Evolutionary conservation across 2,888 invertebrate species (phyloP), one percentile per base, ranked within the genome.

Genomic region (Drosophila multiciliata): DNA sequence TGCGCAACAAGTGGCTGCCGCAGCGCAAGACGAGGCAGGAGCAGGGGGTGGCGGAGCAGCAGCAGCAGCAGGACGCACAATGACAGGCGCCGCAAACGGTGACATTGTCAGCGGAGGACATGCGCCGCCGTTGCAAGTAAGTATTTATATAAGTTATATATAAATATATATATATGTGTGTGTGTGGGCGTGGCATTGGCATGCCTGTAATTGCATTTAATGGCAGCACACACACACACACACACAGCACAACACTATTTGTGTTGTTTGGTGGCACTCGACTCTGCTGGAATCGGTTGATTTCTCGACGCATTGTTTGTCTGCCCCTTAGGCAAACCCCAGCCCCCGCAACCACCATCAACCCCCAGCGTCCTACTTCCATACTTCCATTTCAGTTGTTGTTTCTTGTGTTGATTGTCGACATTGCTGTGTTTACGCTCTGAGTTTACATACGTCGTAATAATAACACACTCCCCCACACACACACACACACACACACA

Each of bases 81-180:
- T 83, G 94, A 94, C 54, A 63, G 78, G 87, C 87, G 82, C 85
- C 60, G 95, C 95, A 76, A 96, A 96, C 91, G 95, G 95, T 29
- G 95, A 95, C 83, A 93, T 95, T 79, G 92, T 94, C 33, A 77
- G 80, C 59, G 86, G 85, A 45, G 85, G 73, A 63, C 95, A 95
- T 90, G 93, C 94, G 52, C 95, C 96, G 59, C 93, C 95, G 74
- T 90, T 96, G 69, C 94, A 94, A 92, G 94, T 94, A 90, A 80
- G 91, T 91, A 23, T 61, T 58, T 49, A 57, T 23, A 23, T 59
- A 59, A 53, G 61, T 17, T 20, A 35, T 29, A 4, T 40, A n/a
- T 50, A 20, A 53, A 45, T 57, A 12, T 48, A 29, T 36, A 45
- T 42, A 5, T 38, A 11, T 53, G 60, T 62, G 60, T 53, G 52